A percentile compares a stretch with the other conserved stretches of the same genome.
phyloP scores from a whole-genome alignment of 2,797 vertebrate genomes.

The Hapalemur alaotrensis region DNA sequence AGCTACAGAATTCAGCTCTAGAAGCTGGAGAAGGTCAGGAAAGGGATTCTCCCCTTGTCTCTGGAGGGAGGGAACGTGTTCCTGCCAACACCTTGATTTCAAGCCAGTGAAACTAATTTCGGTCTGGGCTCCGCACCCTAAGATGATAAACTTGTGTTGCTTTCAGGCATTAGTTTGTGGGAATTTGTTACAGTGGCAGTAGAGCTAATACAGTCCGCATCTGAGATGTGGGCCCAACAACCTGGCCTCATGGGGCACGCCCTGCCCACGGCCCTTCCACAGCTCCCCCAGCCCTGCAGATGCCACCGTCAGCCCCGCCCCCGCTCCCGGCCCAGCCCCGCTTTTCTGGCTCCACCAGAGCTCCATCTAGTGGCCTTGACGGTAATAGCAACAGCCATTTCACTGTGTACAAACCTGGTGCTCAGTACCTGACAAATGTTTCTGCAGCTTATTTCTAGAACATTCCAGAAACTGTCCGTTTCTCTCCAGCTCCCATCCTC shows the following conservation, averaged over 20 bases:
- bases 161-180: neutral
- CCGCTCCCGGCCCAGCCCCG: neutral
- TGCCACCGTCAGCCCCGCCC: too few relatives aligned
- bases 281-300: neutral
- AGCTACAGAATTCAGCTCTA: too few relatives aligned
- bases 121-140: neutral
- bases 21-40: neutral
- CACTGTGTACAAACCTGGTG: neutral
- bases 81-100: neutral
- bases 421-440: neutral
- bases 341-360: neutral
- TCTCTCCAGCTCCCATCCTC: neutral
- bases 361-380: neutral
- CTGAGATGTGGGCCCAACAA: neutral
- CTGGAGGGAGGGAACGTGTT: neutral
- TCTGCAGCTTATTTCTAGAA: neutral
- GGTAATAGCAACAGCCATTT: neutral
- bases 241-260: neutral
- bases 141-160: neutral
- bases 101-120: neutral
- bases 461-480: neutral
- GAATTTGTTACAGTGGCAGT: neutral
- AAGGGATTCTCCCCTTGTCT: neutral
- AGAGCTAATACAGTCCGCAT: neutral
- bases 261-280: neutral